Percentiles rank a stretch among this genome's conserved stretches.
Evolutionary conservation across 2,797 vertebrate genomes (phyloP).

Genomic region (Lithobates pipiens): DNA sequence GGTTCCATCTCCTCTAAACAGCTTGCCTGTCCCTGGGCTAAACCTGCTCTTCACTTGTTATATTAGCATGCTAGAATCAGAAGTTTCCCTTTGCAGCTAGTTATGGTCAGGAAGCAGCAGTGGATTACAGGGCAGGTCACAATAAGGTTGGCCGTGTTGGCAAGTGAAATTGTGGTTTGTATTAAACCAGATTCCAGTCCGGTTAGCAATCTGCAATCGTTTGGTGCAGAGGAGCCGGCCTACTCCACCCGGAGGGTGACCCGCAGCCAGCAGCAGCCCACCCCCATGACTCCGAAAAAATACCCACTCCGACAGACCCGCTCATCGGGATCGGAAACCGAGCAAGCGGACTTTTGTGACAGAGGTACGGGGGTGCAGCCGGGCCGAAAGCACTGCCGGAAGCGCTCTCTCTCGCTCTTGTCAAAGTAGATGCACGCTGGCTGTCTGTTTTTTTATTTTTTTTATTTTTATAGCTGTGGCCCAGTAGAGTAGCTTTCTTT

Average conservation of each 20-base stretch:
- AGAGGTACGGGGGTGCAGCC: conserved; percentile 73
- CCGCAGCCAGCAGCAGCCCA: conserved; percentile 92
- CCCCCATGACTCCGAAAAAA: conserved; percentile 88
- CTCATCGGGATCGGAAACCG: conserved; percentile 91
- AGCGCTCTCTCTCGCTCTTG: conserved; percentile 34
- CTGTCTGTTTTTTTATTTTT: not conserved
- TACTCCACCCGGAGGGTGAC: conserved; percentile 91
- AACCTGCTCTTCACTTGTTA: not conserved
- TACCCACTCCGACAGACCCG: conserved; percentile 91
- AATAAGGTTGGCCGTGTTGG: conserved; percentile 27
- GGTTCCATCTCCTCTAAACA: too few relatives aligned
- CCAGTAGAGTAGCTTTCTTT: conserved; percentile 55
- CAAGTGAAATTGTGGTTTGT: conserved; percentile 50
- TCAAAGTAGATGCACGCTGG: conserved; percentile 6
- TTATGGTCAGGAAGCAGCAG: conserved; percentile 6
- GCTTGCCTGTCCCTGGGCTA: not conserved
- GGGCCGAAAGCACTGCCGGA: not conserved
- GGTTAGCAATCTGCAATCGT: conserved; percentile 76
- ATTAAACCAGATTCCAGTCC: conserved; percentile 79
- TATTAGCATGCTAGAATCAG: not conserved
- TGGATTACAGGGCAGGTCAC: conserved; percentile 16
- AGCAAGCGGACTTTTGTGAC: conserved; percentile 86
- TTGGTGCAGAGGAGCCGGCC: conserved; percentile 82
- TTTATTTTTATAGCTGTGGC: conserved; percentile 28
- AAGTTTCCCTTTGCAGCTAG: conserved; percentile 9